Conservation (phyloP, 2,797 vertebrate species). For the Anabacerthia variegaticeps region DNA sequence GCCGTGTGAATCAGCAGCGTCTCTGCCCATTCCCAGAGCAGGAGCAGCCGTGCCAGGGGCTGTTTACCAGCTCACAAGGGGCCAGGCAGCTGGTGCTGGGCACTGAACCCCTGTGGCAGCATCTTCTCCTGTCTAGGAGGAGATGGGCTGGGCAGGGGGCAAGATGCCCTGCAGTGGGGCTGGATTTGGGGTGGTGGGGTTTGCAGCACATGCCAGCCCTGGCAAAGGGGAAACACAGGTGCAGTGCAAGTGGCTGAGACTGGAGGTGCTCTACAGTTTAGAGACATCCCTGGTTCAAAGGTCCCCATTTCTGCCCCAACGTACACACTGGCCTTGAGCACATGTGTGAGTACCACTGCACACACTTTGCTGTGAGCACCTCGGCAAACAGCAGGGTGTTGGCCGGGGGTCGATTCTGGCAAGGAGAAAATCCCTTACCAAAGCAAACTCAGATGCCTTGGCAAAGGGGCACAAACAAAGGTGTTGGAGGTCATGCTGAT, state of each 20-base stretch:
- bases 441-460: neutral
- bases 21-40: neutral
- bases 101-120: fast-evolving
- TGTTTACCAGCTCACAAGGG: neutral
- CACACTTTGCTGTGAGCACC: fast-evolving
- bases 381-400: neutral
- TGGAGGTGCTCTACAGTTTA: neutral
- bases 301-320: neutral
- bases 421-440: neutral
- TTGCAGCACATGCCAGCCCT: fast-evolving
- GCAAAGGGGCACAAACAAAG: neutral
- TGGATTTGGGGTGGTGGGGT: fast-evolving
- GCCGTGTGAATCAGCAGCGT: neutral
- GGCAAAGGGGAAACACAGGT: neutral
- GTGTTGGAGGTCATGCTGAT: neutral
- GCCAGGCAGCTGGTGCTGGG: neutral
- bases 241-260: fast-evolving
- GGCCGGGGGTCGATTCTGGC: fast-evolving
- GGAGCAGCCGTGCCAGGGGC: neutral
- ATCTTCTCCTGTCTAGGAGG: fast-evolving
- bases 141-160: no score
- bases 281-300: neutral
- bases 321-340: fast-evolving
- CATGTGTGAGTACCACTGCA: neutral
- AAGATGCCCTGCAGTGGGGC: fast-evolving